These are phyloP conservation scores for Alcedo atthis DNA, from an alignment of 2,797 vertebrate genomes.

Conservation along the genomic window DNA sequence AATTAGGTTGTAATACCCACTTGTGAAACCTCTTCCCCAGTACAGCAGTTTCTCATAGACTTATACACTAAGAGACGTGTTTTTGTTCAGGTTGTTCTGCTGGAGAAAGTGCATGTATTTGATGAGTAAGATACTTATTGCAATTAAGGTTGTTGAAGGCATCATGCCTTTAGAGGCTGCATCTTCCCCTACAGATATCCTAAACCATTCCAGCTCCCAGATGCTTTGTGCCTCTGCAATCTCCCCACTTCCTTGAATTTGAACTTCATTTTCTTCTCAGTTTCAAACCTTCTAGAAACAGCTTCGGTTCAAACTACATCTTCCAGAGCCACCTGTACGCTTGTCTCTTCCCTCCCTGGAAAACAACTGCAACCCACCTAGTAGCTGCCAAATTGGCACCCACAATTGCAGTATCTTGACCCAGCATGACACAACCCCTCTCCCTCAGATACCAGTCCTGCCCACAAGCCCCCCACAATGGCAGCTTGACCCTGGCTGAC, in stretches of 20 bases:
- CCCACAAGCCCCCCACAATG: slow-evolving; percentile 65
- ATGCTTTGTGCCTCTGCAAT: background rate
- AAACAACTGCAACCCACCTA: slow-evolving; percentile 28
- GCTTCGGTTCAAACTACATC: background rate
- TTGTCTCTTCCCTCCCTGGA: background rate
- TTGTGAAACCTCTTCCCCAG: background rate
- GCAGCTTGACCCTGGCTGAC: slow-evolving; percentile 67
- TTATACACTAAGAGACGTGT: background rate
- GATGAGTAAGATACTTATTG: background rate
- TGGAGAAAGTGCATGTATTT: background rate
- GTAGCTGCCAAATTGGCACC: slow-evolving; percentile 58
- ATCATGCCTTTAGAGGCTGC: background rate
- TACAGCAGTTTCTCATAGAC: background rate
- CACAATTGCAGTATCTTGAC: slow-evolving; percentile 56
- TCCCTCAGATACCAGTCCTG: slow-evolving; percentile 39
- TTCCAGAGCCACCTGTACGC: background rate
- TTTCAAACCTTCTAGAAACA: slow-evolving; percentile 18
- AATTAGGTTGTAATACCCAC: background rate
- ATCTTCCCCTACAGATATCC: background rate
- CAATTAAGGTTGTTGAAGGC: background rate
- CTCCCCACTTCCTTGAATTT: background rate
- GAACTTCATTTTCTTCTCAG: background rate
- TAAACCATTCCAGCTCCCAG: background rate
- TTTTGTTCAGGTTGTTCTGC: background rate
- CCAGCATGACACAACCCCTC: slow-evolving; percentile 50